Base-by-base conservation (phyloP, 2,113 vertebrate species). In the Melanostigma gelatinosum region DNA sequence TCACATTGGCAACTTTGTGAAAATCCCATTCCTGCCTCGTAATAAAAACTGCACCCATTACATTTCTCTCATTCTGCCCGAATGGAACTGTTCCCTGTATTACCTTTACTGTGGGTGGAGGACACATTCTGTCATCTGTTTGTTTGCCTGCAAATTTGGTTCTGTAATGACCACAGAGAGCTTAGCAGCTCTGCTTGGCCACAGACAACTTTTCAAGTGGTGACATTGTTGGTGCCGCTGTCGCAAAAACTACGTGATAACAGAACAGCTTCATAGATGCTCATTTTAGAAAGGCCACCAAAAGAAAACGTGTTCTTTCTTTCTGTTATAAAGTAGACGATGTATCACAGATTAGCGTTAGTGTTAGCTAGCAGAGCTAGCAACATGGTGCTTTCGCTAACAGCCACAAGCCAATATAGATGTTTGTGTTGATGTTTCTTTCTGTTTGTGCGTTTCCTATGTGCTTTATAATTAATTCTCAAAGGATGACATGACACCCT, bases 11-110 rank as follows among this genome's bases (percentile, higher is more conserved):
- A 82, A 85, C 75, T 63, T 20, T 79, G 9, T 72, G 70, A 84
- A 84, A 89, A 90, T 72, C 75, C 74, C 57, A 78, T 86, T 85
- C 58, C 65, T 34, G 52, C n/a, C 42, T 73, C 18, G 44, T 82
- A 75, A 77, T 86, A 78, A 82, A 78, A 78, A 75, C 27, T 8
- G 20, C 7, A 40, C 54, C 81, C 67, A 46, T 77, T 67, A 84
- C 58, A 29, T 77, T 67, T 64, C 55, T 76, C 54, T 27, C 54
- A 65, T 79, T 79, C 50, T 62, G 24, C 66, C 42, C 66, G 54
- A 81, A 83, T 88, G 34, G 78, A 88, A 77, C 13, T 20, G 9
- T 55, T 58, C 15, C 50, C 38, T 66, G 57, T 61, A 34, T 67
- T 29, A 65, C 74, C 65, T 73, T 42, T 9, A 16, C 61, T 75